Evolutionary conservation across 1,140 invertebrate genomes (phyloP), one percentile per base, ranked within the genome.

Genomic region (Brachionus angularis): DNA sequence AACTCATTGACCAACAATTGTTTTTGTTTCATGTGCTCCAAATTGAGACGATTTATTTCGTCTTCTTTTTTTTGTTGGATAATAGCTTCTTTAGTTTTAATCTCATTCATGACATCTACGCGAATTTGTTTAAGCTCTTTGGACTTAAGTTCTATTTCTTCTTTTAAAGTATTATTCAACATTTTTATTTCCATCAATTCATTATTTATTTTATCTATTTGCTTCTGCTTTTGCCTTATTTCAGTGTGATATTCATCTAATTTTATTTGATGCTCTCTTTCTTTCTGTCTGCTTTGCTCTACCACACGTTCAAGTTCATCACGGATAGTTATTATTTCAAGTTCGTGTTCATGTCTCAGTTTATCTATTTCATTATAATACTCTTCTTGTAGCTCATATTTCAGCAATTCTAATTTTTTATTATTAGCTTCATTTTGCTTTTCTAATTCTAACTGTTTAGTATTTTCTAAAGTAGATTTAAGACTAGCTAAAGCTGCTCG

Each of bases 231-330:
- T 16, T 76, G 74, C n/a, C 73, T 74, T 10, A 80, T 76, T 72
- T 78, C 76, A 44, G 74, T 75, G 58, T 79, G 74, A 25, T 79
- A 74, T 67, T 81, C 80, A 58, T 79, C 77, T 18, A 76, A 44
- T 46, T 74, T 74, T 16, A 78, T 74, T n/a, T 73, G 58, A 70
- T 78, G 75, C 58, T 80, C 77, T 58, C 73, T 75, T n/a, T 80
- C 79, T 76, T 80, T 81, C 70, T 80, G 79, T 74, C 75, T 79
- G 5, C 76, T 77, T n/a, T 79, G 75, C 71, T 81, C 79, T 36
- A 80, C 72, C 42, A 78, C 76, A 67, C 79, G 71, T 16, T 81
- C 76, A 12, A 81, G 73, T 67, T 81, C 79, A 75, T 79, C 74
- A 49, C 78, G 75, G 14, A 78, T 77, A 27, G 77, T 75, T 10